Evolutionary conservation across 2,797 vertebrate species (phyloP).

Genomic region (Pelodytes ibericus): DNA sequence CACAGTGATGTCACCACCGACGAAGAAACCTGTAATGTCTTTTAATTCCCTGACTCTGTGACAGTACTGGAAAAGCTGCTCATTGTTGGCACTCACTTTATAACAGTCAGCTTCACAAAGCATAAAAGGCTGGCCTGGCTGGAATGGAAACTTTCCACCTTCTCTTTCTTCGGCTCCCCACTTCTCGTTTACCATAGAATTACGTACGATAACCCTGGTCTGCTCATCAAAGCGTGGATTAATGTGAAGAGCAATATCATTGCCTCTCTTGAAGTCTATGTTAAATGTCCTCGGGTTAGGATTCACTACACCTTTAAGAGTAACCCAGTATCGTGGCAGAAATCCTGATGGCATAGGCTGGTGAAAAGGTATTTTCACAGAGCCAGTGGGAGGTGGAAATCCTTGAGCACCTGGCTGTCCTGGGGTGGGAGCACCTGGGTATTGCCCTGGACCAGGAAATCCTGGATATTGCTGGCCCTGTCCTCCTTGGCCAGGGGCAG

Average conservation of each 20-base stretch:
- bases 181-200: conserved; percentile 72
- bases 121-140: conserved; percentile 83
- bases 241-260: conserved; percentile 88
- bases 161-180: conserved; percentile 92
- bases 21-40: conserved; percentile 77
- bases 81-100: conserved; percentile 86
- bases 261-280: conserved; percentile 82
- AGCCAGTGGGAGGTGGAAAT: conserved; percentile 2
- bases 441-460: no score
- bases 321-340: conserved; percentile 81
- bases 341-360: conserved; percentile 82
- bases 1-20: conserved; percentile 82
- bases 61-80: conserved; percentile 85
- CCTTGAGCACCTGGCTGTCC: background rate
- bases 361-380: conserved; percentile 77
- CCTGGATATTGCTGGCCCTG: no score
- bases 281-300: conserved; percentile 70
- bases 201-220: conserved; percentile 78
- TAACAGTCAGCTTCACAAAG: conserved; percentile 84
- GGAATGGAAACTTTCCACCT: conserved; percentile 76
- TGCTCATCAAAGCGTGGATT: conserved; percentile 89
- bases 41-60: conserved; percentile 80
- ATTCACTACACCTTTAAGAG: conserved; percentile 70
- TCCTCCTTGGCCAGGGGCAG: no score
- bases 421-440: no score